A percentile compares a stretch with the other conserved stretches of the same genome.
phyloP scores from a whole-genome alignment of 2,888 invertebrate species.

The Ptychoptera contaminata region DNA sequence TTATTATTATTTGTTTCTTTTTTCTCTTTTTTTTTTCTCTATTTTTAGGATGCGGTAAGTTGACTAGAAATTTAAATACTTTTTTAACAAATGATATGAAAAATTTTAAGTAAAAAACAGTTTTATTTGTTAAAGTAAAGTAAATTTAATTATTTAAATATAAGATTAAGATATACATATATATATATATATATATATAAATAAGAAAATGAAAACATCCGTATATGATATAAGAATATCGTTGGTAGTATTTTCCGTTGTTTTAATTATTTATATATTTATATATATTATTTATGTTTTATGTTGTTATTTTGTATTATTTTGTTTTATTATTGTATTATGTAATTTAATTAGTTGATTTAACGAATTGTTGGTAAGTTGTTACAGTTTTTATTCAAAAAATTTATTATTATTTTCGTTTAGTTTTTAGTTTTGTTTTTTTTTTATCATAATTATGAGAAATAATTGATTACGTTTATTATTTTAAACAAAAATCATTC shows the following conservation, averaged over 20 bases:
- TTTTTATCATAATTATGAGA: no score
- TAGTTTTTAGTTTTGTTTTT: slow-evolving; percentile 3
- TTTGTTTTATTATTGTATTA: background rate
- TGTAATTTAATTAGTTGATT: no score
- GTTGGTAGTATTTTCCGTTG: slow-evolving; percentile 8
- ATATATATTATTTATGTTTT: background rate
- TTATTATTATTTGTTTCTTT: slow-evolving; percentile 10
- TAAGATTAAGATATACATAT: no score
- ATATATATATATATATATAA: no score
- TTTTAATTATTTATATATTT: slow-evolving; percentile 13
- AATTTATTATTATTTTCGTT: no score
- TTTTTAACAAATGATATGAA: slow-evolving; percentile 6
- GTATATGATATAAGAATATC: slow-evolving; percentile 9
- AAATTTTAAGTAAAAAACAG: background rate
- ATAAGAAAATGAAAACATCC: no score
- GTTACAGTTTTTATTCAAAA: no score
- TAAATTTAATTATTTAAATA: no score
- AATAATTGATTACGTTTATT: no score
- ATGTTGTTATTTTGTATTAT: slow-evolving; percentile 2
- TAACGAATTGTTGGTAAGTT: no score
- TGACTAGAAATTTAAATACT: slow-evolving; percentile 17
- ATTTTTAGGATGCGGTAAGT: slow-evolving; percentile 34
- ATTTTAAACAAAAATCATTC: no score
- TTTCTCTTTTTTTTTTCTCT: slow-evolving; percentile 24
- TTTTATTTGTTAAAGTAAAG: no score